A percentile compares a stretch with the other conserved stretches of the same genome.
phyloP scores from a whole-genome alignment of 2,888 invertebrate genomes.

The Phyllotreta striolata region DNA sequence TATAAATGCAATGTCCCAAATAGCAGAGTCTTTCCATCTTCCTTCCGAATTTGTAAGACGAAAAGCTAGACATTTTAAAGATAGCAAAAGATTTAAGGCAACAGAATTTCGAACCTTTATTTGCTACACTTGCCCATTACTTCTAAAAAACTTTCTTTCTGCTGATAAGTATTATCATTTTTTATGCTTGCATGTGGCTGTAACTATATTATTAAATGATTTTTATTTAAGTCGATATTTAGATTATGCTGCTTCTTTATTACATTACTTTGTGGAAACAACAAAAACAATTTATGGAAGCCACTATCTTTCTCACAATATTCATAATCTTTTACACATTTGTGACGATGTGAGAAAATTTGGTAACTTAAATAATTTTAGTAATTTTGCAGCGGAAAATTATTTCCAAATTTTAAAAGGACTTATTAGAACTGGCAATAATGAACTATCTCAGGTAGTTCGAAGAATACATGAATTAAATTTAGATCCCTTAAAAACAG shows the following conservation, averaged over 20 bases:
- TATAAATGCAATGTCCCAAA: conserved; percentile 8
- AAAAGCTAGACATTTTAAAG: conserved; percentile 11
- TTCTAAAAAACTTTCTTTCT: background rate
- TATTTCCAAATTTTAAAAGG: conserved; percentile 2
- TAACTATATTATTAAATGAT: background rate
- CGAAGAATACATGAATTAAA: background rate
- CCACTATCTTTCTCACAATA: conserved; percentile 3
- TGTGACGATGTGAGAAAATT: conserved; percentile 13
- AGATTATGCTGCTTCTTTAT: background rate
- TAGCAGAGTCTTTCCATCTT: conserved; percentile 4
- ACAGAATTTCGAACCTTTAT: too few relatives aligned
- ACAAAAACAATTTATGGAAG: background rate
- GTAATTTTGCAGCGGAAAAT: conserved; percentile 3
- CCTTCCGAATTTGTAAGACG: conserved; percentile 18
- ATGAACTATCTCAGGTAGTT: conserved; percentile 3
- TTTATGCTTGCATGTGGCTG: background rate
- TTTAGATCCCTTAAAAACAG: too few relatives aligned
- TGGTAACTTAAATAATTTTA: conserved; percentile 10
- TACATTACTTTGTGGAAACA: background rate
- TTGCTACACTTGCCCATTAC: background rate
- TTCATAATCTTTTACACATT: conserved; percentile 13
- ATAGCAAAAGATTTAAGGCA: conserved; percentile 12
- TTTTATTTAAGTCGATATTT: background rate
- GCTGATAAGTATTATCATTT: background rate
- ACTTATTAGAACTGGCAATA: conserved; percentile 1